Evolutionary conservation across 2,888 invertebrate species (phyloP), one percentile per base, ranked within the genome.

Genomic region (Eustalomyia histrio): DNA sequence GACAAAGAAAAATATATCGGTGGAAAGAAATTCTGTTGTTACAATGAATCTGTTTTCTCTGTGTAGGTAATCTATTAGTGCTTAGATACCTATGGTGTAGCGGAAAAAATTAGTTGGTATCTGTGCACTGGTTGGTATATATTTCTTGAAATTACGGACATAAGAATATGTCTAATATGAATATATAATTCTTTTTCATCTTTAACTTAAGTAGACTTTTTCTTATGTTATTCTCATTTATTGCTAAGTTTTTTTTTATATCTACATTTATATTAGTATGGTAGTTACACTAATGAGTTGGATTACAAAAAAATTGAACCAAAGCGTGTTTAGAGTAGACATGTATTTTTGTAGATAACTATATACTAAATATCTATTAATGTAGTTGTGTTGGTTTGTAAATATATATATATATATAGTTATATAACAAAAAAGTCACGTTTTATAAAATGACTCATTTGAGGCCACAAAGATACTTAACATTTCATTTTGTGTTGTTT

Each of bases 381-480:
- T 67, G 14, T 65, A 18, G 33, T 17, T 57, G 55, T 35, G 18
- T 73, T 24, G 7, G 16, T 39, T 24, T n/a, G n/a, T n/a, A n/a
- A n/a, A n/a, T n/a, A n/a, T n/a, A n/a, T n/a, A n/a, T n/a, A n/a
- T n/a, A n/a, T 69, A 47, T 58, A 58, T 71, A 63, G 74, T 75
- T 67, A 75, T 75, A 81, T 72, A n/a, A 74, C 74, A 82, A 76
- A 79, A 84, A 82, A 83, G 84, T 84, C 84, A 84, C 83, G 84
- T 84, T 84, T 79, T 68, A 72, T 61, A 50, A 83, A 83, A 84
- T 84, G 79, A 84, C 76, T 84, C 82, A 84, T 84, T 83, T 84
- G 82, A 82, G 83, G 80, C 84, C 83, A 82, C 83, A 84, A 75
- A 83, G 80, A 81, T 84, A 83, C 82, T 83, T 83, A 76, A 81